Evolutionary conservation across 2,888 invertebrate species (phyloP), one percentile per base, ranked within the genome.

Genomic region (Drosophila trichaetosa): DNA sequence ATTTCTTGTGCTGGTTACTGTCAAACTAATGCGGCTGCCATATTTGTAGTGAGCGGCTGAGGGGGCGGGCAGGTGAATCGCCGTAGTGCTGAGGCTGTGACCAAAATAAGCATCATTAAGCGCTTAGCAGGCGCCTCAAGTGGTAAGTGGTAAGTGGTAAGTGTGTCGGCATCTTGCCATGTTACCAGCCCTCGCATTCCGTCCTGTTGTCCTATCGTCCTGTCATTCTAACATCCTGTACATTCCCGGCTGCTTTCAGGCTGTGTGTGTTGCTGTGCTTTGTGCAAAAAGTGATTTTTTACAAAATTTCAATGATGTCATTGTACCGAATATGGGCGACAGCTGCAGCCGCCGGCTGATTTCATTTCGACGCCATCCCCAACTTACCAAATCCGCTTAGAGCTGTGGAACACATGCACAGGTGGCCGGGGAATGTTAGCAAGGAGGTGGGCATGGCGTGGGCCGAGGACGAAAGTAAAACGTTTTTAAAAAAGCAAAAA

Each of bases 81-180:
- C 13, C 7, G 11, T 16, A 4, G 21, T n/a, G 42, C 4, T 48
- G 33, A 29, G 52, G 48, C 71, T 79, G 69, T 58, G 67, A 67
- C 71, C 73, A 82, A 89, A 89, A 85, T 89, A 89, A 85, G 85
- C 89, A 81, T 81, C 87, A 87, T 85, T 89, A 89, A 64, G 82
- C 77, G 84, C 73, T 85, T 81, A 73, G 79, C 87, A 83, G 89
- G 82, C 73, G 69, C 72, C 59, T 73, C 52, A 65, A 80, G 79
- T 74, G 81, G 58, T n/a, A 57, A 53, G 79, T 74, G 81, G 58
- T n/a, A 57, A 53, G 53, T 33, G 33, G 33, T 51, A 69, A 67
- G 42, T 46, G 29, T 65, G 76, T 58, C 52, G 61, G 63, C 52
- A 76, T 57, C 49, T 40, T 48, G 61, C 34, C 73, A 29, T 38